phyloP scores from a whole-genome alignment of 2,113 vertebrate genomes.

The Corythaeola cristata region DNA sequence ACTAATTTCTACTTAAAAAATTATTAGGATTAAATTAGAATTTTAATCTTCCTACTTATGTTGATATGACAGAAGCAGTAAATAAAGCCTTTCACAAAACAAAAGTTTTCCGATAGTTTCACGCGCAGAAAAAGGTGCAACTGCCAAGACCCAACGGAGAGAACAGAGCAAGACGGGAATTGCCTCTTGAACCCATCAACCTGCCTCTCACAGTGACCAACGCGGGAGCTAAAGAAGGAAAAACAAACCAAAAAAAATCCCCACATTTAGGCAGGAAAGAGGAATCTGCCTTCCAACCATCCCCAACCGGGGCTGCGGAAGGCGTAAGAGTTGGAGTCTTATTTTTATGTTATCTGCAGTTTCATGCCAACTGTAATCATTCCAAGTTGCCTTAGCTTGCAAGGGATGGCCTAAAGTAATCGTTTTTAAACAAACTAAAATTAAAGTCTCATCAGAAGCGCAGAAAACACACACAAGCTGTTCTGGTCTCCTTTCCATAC shows the following conservation, averaged over 20 bases:
- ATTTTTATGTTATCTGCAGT: not conserved
- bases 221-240: not conserved
- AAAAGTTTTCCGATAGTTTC: not conserved
- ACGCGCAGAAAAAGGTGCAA: not conserved
- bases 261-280: not conserved
- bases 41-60: fast-evolving
- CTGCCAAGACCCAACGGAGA: not conserved
- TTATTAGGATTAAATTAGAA: not conserved
- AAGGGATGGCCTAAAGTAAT: not conserved
- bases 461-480: not conserved
- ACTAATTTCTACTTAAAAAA: not conserved
- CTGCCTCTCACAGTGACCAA: not conserved
- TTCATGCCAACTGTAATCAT: not conserved
- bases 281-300: not conserved
- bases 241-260: not conserved
- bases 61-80: not conserved
- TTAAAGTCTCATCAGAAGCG: not conserved
- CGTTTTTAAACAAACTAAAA: not conserved
- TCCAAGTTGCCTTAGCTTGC: not conserved
- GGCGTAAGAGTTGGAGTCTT: not conserved
- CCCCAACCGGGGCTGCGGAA: not conserved
- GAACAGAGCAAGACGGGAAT: not conserved
- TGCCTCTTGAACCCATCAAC: fast-evolving
- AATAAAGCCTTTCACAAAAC: not conserved
- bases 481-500: not conserved